These are phyloP conservation scores for Polyodon spathula DNA, from an alignment of 2,113 vertebrate species.

Conservation along the genomic window DNA sequence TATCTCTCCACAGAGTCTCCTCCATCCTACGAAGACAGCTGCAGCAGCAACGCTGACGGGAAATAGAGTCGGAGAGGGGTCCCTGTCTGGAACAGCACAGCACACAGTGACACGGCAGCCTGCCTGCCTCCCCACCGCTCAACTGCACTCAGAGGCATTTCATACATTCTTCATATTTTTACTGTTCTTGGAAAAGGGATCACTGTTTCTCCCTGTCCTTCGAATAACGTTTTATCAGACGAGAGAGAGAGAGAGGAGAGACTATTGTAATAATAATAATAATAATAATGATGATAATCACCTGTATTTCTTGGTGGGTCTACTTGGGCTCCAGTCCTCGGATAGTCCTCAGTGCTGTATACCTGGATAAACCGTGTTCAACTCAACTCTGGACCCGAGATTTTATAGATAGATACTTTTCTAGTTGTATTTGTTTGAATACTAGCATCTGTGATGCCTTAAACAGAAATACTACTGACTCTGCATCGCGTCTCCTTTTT, in stretches of 20 bases:
- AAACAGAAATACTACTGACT: conserved; percentile 33
- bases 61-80: conserved; percentile 29
- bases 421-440: conserved; percentile 5
- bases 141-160: no score
- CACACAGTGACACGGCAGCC: conserved; percentile 9
- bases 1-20: conserved; percentile 65
- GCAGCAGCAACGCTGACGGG: conserved; percentile 59
- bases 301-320: no score
- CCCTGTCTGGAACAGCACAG: conserved; percentile 2
- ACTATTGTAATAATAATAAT: no score
- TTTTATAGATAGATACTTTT: neutral
- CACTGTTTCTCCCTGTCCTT: conserved; percentile 1
- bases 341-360: no score
- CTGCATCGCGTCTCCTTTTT: neutral
- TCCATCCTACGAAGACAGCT: conserved; percentile 86
- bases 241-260: neutral
- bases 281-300: no score
- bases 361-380: neutral
- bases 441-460: conserved; percentile 65
- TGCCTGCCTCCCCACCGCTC: conserved; percentile 20
- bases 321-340: no score
- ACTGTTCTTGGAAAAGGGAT: conserved; percentile 33
- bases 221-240: neutral
- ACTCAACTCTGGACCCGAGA: neutral
- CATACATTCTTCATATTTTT: neutral